A percentile compares a stretch with the other conserved stretches of the same genome.
phyloP scores from a whole-genome alignment of 2,797 vertebrate genomes.

The Ctenochaetus hawaiiensis region DNA sequence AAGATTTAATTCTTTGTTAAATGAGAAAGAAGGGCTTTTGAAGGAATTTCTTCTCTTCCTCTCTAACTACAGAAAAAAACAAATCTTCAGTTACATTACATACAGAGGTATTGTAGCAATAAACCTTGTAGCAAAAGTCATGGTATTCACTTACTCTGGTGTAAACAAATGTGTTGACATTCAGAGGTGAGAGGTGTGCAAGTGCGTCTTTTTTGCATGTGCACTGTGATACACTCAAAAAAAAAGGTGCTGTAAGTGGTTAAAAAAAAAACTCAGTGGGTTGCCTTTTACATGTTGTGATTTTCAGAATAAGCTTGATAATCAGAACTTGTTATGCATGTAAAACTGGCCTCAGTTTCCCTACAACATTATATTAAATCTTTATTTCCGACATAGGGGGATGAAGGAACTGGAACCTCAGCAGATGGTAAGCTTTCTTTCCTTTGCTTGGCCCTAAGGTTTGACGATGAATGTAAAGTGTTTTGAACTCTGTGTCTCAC shows the following conservation, averaged over 20 bases:
- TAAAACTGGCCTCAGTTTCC: not conserved
- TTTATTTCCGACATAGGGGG: slow-evolving; percentile 81
- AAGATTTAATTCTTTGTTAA: too few relatives aligned
- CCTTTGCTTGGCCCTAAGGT: not conserved
- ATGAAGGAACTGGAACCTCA: slow-evolving; percentile 88
- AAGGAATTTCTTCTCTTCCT: too few relatives aligned
- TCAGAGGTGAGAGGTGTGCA: not conserved
- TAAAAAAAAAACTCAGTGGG: not conserved
- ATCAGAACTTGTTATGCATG: not conserved
- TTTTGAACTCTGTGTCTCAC: not conserved
- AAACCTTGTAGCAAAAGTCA: not conserved
- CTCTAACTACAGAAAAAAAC: too few relatives aligned
- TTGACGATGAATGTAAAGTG: not conserved
- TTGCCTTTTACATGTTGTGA: not conserved
- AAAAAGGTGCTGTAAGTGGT: not conserved
- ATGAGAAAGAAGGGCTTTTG: too few relatives aligned
- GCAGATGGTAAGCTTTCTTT: slow-evolving; percentile 88
- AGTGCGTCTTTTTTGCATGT: not conserved
- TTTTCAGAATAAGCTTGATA: not conserved
- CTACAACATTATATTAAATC: slow-evolving; percentile 13
- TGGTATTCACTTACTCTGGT: not conserved
- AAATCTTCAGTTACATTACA: too few relatives aligned
- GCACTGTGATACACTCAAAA: not conserved
- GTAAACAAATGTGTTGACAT: not conserved
- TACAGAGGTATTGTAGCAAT: not conserved